Conservation (phyloP, 2,888 invertebrate species). For the Drosophila longiperda region DNA sequence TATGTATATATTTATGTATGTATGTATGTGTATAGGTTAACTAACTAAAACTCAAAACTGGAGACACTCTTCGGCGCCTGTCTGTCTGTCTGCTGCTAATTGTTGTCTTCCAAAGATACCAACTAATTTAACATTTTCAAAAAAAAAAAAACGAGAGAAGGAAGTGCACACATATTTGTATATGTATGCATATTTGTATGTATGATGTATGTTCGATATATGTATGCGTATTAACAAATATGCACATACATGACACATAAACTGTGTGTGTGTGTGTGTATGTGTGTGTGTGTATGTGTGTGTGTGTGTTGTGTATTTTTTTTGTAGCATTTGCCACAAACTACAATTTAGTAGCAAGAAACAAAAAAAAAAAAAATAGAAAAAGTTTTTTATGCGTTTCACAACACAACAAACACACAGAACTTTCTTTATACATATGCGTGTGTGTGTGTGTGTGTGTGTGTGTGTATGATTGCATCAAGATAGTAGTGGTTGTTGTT, state of each 20-base stretch:
- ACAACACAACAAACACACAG: constrained; percentile 8
- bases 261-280: neutral
- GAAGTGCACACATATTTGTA: constrained; percentile 11
- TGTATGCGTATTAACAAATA: neutral
- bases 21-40: constrained; percentile 10
- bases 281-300: neutral
- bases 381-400: neutral
- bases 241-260: neutral
- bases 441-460: neutral
- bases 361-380: constrained; percentile 29
- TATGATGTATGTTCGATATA: neutral
- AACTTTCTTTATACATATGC: constrained; percentile 34
- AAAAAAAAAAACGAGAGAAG: constrained; percentile 19
- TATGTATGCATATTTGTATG: constrained; percentile 19
- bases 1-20: neutral
- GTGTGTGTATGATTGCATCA: constrained; percentile 10
- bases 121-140: constrained; percentile 56
- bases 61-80: constrained; percentile 2
- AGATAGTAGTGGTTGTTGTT: neutral
- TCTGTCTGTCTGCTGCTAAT: neutral
- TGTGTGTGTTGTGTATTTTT: constrained; percentile 13
- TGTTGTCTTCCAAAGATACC: constrained; percentile 20
- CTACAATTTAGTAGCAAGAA: constrained; percentile 35
- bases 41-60: constrained; percentile 38
- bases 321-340: constrained; percentile 12